Evolutionary conservation across 2,888 invertebrate genomes (phyloP).

Genomic region (Apodemia hepburni): DNA sequence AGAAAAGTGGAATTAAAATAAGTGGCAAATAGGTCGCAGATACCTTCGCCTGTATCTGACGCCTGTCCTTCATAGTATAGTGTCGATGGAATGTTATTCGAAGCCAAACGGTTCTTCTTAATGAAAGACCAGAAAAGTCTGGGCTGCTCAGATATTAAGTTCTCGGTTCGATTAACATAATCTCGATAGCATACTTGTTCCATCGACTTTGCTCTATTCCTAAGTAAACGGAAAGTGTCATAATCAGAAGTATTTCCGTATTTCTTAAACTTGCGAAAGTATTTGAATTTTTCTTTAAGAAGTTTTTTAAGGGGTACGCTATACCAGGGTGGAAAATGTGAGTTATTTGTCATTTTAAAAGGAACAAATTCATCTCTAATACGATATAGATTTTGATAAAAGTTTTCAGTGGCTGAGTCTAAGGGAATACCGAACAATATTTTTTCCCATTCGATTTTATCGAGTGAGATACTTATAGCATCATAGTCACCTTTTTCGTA

Average conservation of each 20-base stretch:
- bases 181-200: neutral
- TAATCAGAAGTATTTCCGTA: neutral
- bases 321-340: constrained; percentile 5
- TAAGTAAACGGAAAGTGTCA: neutral
- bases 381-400: neutral
- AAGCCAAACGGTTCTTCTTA: neutral
- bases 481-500: constrained; percentile 24
- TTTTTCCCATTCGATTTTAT: neutral
- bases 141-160: neutral
- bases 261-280: constrained; percentile 5
- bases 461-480: neutral
- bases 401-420: constrained; percentile 19
- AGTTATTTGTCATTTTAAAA: neutral
- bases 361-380: neutral
- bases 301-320: neutral
- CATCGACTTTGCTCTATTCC: neutral
- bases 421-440: neutral
- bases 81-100: constrained; percentile 4
- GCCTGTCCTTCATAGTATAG: neutral
- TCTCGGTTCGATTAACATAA: neutral
- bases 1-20: neutral
- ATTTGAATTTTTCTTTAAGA: neutral
- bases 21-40: neutral
- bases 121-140: constrained; percentile 3
- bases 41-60: neutral